Conservation (phyloP, 2,113 vertebrate species). For the Aramus guarauna region DNA sequence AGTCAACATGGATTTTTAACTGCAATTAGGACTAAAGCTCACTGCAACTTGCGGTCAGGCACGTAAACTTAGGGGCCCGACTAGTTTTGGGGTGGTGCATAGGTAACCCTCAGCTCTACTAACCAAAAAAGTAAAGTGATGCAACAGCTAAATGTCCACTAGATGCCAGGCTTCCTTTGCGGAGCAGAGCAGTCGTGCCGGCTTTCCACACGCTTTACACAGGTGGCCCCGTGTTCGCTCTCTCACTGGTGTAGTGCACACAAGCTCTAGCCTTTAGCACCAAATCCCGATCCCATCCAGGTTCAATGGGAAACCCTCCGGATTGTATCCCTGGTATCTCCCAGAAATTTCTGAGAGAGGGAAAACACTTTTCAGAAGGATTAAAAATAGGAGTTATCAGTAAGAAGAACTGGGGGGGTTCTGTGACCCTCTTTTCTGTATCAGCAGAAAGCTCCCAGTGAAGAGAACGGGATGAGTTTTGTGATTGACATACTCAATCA, state of each 20-base stretch:
- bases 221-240: neutral
- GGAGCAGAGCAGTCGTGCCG: neutral
- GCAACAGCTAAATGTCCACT: slow-evolving; percentile 73
- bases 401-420: neutral
- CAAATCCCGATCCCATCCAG: neutral
- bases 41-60: fast-evolving
- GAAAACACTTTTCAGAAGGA: neutral
- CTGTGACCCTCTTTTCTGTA: neutral
- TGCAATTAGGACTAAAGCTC: neutral
- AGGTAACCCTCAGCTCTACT: neutral
- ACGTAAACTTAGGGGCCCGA: fast-evolving
- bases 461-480: neutral
- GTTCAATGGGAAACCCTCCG: neutral
- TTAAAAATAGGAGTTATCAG: neutral
- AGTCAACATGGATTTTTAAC: neutral
- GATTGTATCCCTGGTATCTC: neutral
- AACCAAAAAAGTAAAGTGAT: neutral
- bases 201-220: neutral
- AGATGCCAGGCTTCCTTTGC: slow-evolving; percentile 83
- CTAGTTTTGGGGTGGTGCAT: neutral
- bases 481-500: neutral
- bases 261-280: neutral
- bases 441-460: neutral
- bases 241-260: neutral
- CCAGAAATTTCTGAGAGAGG: neutral